A percentile compares a stretch with the other conserved stretches of the same genome.
Evolutionary conservation across 2,113 vertebrate genomes (phyloP).

Genomic region (Pelusios castaneus): DNA sequence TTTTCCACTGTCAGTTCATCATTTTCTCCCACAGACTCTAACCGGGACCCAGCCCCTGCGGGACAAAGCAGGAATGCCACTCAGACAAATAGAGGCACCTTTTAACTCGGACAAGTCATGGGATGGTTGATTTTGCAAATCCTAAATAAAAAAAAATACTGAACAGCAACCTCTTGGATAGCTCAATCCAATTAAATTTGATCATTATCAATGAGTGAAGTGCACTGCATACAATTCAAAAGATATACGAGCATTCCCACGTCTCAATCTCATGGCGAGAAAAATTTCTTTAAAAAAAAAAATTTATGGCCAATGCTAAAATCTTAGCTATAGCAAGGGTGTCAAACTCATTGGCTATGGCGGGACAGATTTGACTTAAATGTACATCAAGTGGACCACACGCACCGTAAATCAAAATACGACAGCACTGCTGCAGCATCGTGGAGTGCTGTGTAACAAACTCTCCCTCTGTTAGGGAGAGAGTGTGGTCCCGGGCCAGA

Average conservation of each 20-base stretch:
- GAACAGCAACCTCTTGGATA: accelerated
- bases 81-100: background rate
- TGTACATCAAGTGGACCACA: no score
- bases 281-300: background rate
- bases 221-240: background rate
- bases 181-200: background rate
- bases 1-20: constrained; percentile 91
- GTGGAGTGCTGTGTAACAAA: no score
- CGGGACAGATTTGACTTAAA: no score
- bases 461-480: no score
- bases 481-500: no score
- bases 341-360: no score
- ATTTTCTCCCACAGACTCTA: constrained; percentile 95
- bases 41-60: constrained; percentile 84
- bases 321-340: background rate
- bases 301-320: background rate
- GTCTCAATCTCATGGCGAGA: background rate
- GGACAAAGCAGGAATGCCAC: background rate
- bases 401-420: no score
- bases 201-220: background rate
- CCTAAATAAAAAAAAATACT: background rate
- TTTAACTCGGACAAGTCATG: background rate
- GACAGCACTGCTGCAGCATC: no score
- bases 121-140: constrained; percentile 13
- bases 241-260: background rate